Percentiles rank a stretch among this genome's conserved stretches.
Evolutionary conservation across 2,113 vertebrate genomes (phyloP).

Genomic region (Spermophilus dauricus): DNA sequence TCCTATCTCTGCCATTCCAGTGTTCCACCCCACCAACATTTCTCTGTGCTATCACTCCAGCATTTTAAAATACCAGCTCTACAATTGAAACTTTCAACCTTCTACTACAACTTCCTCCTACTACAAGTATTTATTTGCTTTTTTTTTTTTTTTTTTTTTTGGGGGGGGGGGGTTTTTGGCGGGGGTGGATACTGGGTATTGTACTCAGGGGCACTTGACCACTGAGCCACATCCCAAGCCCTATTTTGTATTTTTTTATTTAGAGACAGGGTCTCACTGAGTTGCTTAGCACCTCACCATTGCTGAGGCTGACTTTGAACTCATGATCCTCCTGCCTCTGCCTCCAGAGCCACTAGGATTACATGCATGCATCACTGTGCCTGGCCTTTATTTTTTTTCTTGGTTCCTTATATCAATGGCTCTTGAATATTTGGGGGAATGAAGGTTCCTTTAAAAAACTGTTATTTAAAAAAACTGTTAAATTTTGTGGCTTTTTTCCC

Average conservation of each 20-base stretch:
- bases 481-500: not conserved
- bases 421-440: conserved; percentile 20
- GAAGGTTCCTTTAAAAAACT: conserved; percentile 53
- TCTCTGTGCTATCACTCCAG: not conserved
- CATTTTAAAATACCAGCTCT: conserved; percentile 24
- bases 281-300: no score
- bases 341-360: no score
- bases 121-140: conserved; percentile 43
- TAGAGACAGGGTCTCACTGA: no score
- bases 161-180: no score
- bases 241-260: no score
- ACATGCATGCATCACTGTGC: no score
- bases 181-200: no score
- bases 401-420: conserved; percentile 16
- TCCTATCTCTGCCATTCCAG: not conserved
- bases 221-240: no score
- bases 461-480: not conserved
- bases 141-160: no score
- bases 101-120: not conserved
- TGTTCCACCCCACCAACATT: not conserved
- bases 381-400: conserved; percentile 19
- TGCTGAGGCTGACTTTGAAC: no score
- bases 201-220: no score
- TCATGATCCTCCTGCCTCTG: no score
- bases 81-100: not conserved